A percentile compares a stretch with the other conserved stretches of the same genome.
Evolutionary conservation across 2,797 vertebrate genomes (phyloP).

Genomic region (Synaphobranchus kaupii): DNA sequence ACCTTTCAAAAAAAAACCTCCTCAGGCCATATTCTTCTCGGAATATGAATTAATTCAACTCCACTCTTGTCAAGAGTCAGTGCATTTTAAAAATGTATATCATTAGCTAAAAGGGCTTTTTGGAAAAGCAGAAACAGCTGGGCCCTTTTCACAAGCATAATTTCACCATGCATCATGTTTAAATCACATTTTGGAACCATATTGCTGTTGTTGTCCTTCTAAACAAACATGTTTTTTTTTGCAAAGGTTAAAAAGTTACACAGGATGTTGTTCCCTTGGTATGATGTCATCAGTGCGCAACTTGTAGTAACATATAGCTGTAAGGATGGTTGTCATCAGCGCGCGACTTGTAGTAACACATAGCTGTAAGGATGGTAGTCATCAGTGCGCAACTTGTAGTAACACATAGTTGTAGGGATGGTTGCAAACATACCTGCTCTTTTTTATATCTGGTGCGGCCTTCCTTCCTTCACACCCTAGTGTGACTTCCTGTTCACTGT

Average conservation of each 20-base stretch:
- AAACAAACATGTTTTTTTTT: not conserved
- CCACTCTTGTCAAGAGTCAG: conserved; percentile 19
- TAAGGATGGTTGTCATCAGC: too few species aligned
- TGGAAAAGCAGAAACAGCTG: not conserved
- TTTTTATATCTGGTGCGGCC: not conserved
- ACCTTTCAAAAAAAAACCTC: not conserved
- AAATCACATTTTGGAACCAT: not conserved
- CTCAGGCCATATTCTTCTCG: not conserved
- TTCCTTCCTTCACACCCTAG: too few species aligned
- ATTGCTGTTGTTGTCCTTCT: not conserved
- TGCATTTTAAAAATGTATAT: conserved; percentile 22
- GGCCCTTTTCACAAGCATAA: not conserved
- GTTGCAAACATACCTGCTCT: not conserved
- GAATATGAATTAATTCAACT: not conserved
- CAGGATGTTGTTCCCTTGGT: not conserved
- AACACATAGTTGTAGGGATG: not conserved
- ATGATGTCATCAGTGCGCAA: not conserved
- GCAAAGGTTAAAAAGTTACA: not conserved
- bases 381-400: not conserved
- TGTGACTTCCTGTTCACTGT: not conserved
- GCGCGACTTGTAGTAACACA: too few species aligned
- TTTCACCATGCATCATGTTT: not conserved
- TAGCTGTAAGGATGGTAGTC: not conserved
- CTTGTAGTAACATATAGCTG: not conserved
- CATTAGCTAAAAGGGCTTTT: conserved; percentile 2